phyloP scores from a whole-genome alignment of 2,888 invertebrate species.

The Cataglyphis cursor region DNA sequence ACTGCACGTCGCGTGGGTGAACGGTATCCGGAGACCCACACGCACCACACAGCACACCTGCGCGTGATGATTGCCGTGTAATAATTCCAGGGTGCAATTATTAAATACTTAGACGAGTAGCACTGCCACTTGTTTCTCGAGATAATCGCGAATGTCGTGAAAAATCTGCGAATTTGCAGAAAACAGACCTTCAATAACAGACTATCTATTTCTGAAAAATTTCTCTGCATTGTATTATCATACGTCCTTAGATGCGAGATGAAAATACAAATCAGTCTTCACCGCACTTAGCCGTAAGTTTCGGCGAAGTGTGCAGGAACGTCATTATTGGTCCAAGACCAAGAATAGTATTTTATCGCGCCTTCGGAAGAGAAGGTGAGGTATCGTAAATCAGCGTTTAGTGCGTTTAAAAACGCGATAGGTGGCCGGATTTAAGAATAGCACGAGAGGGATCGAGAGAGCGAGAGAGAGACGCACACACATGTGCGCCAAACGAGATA shows the following conservation, averaged over 20 bases:
- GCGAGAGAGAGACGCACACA: slow-evolving; percentile 20
- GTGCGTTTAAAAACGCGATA: slow-evolving; percentile 77
- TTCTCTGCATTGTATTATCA: not conserved
- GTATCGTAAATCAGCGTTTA: slow-evolving; percentile 75
- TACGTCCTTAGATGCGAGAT: slow-evolving; percentile 1
- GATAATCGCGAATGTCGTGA: slow-evolving; percentile 9
- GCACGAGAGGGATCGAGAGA: slow-evolving; percentile 46
- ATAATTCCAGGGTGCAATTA: slow-evolving; percentile 59
- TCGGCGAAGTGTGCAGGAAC: slow-evolving; percentile 30
- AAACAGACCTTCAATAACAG: not conserved
- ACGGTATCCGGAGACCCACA: slow-evolving; percentile 60
- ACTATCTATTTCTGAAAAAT: not conserved
- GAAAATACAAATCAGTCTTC: slow-evolving; percentile 4
- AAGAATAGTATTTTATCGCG: slow-evolving; percentile 76
- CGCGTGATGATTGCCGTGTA: slow-evolving; percentile 55
- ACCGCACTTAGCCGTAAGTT: slow-evolving; percentile 47
- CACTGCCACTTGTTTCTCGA: slow-evolving; percentile 16
- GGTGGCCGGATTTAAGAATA: slow-evolving; percentile 75
- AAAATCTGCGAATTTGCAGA: not conserved
- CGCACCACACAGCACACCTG: slow-evolving; percentile 65
- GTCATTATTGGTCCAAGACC: slow-evolving; percentile 59
- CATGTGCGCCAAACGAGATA: slow-evolving; percentile 37
- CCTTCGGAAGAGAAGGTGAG: slow-evolving; percentile 61
- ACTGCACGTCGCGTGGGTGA: slow-evolving; percentile 80
- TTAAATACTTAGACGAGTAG: slow-evolving; percentile 17